phyloP scores from a whole-genome alignment of 2,888 invertebrate genomes.

The Hedychridium roseum region DNA sequence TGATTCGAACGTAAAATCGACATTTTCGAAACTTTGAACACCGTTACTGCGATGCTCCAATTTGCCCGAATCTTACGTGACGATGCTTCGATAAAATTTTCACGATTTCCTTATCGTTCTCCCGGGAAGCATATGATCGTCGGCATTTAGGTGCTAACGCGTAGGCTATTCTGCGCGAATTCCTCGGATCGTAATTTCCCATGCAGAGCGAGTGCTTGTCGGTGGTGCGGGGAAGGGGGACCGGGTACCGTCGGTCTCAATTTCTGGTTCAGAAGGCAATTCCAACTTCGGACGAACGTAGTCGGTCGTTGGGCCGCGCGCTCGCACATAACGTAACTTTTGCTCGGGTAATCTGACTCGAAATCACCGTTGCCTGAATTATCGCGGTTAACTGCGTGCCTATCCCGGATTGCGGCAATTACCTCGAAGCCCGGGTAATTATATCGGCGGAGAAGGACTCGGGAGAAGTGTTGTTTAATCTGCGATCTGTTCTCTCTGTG shows the following conservation, averaged over 20 bases:
- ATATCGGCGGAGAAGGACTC: constrained; percentile 60
- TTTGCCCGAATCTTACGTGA: too few species aligned
- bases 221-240: constrained; percentile 4
- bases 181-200: neutral
- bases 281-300: constrained; percentile 54
- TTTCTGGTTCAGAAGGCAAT: constrained; percentile 55
- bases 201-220: neutral
- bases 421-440: constrained; percentile 57
- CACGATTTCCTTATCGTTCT: too few species aligned
- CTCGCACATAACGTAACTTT: constrained; percentile 52
- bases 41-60: too few species aligned
- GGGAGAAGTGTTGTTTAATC: constrained; percentile 62
- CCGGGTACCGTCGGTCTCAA: constrained; percentile 37
- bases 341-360: constrained; percentile 59
- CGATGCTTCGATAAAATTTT: too few species aligned
- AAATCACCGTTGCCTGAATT: constrained; percentile 61
- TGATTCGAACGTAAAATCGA: too few species aligned
- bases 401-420: constrained; percentile 62
- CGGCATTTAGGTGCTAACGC: too few species aligned
- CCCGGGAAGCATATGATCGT: too few species aligned
- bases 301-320: constrained; percentile 12
- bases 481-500: too few species aligned
- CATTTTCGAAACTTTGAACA: too few species aligned
- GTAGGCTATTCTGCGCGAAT: too few species aligned
- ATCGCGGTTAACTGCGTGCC: constrained; percentile 58